Evolutionary conservation across 2,113 vertebrate genomes (phyloP).

Genomic region (Rhabdomys dilectus): DNA sequence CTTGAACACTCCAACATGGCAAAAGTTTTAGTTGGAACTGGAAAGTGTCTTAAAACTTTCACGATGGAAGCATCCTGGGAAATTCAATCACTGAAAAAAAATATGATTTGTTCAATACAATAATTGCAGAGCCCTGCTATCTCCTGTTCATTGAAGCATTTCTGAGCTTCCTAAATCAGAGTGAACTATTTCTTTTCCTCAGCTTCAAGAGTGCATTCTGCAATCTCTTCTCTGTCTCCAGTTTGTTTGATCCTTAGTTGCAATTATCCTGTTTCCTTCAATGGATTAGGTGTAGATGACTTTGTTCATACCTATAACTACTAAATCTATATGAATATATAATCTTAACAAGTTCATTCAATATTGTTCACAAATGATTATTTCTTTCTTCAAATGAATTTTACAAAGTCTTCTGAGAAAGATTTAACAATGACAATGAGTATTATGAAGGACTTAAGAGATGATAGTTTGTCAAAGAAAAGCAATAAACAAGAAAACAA

Average conservation of each 20-base stretch:
- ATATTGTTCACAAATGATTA: neutral
- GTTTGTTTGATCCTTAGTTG: neutral
- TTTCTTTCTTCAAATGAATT: neutral
- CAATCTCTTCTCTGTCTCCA: neutral
- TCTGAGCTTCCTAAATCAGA: neutral
- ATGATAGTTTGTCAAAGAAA: neutral
- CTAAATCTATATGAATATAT: neutral
- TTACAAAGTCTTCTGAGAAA: neutral
- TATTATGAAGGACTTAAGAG: neutral
- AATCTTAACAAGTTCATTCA: neutral
- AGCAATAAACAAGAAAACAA: neutral
- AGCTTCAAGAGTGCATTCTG: neutral
- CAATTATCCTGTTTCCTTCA: neutral
- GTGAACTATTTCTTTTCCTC: neutral
- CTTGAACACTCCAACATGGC: neutral
- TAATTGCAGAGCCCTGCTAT: conserved; percentile 11
- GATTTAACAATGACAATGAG: neutral
- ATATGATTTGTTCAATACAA: neutral
- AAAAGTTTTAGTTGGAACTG: conserved; percentile 16
- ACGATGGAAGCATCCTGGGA: neutral
- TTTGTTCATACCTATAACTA: neutral
- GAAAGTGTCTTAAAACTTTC: neutral
- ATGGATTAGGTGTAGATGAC: neutral
- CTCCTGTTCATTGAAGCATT: neutral
- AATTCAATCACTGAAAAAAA: neutral